These are phyloP conservation scores for Chrysemys picta DNA, from an alignment of 2,113 vertebrate genomes.

Conservation along the genomic window DNA sequence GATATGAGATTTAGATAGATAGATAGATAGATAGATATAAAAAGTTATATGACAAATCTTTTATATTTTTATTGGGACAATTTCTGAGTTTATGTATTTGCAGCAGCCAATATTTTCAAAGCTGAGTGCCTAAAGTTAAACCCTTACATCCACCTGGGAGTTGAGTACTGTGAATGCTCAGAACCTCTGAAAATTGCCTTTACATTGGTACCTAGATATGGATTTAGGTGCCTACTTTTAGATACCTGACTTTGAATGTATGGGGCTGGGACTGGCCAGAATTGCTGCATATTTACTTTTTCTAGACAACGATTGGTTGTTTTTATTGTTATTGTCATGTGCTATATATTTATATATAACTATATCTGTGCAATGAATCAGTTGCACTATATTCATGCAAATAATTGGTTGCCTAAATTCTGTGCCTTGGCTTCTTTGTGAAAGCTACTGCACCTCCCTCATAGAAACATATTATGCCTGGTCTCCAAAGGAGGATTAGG, in stretches of 20 bases:
- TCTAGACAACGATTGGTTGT: slow-evolving; percentile 26
- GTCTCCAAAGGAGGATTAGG: slow-evolving; percentile 60
- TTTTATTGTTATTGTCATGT: slow-evolving; percentile 69
- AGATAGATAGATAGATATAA: slow-evolving; percentile 55
- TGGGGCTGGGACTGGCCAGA: no score
- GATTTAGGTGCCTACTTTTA: slow-evolving; percentile 57
- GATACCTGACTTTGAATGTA: slow-evolving; percentile 32
- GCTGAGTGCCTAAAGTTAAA: slow-evolving; percentile 35
- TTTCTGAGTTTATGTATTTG: slow-evolving; percentile 37
- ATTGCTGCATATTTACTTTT: slow-evolving; percentile 63
- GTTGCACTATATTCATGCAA: neutral
- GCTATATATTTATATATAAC: slow-evolving; percentile 45
- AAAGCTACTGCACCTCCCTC: slow-evolving; percentile 52
- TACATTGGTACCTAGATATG: slow-evolving; percentile 1
- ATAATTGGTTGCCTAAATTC: slow-evolving; percentile 43
- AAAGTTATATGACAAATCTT: slow-evolving; percentile 49
- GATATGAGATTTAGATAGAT: neutral
- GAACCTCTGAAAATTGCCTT: slow-evolving; percentile 59
- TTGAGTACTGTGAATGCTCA: slow-evolving; percentile 51
- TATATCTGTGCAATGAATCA: slow-evolving; percentile 67
- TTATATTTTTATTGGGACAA: slow-evolving; percentile 60
- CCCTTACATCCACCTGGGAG: slow-evolving; percentile 52
- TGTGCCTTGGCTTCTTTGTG: slow-evolving; percentile 52
- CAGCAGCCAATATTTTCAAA: slow-evolving; percentile 51
- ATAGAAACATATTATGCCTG: slow-evolving; percentile 63